phyloP scores from a whole-genome alignment of 2,888 invertebrate species.

The Digitonthophagus gazella region DNA sequence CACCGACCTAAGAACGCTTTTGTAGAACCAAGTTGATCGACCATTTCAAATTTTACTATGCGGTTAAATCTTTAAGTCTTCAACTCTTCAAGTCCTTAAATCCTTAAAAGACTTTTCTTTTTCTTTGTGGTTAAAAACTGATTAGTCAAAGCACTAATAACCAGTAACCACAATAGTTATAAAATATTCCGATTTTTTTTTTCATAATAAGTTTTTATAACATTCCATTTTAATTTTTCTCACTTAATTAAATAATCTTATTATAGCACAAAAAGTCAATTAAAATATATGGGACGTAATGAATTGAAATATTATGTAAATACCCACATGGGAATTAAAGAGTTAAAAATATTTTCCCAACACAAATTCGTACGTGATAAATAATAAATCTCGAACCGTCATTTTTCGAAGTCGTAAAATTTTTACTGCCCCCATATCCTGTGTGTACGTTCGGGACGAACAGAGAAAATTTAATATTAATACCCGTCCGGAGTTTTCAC shows the following conservation, averaged over 20 bases:
- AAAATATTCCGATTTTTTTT: too few species aligned
- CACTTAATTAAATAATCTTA: neutral
- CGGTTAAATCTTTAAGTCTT: too few species aligned
- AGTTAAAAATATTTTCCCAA: neutral
- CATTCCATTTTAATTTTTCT: neutral
- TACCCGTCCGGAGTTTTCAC: neutral
- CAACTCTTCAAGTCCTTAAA: too few species aligned
- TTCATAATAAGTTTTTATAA: too few species aligned
- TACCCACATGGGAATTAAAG: neutral
- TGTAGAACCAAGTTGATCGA: too few species aligned
- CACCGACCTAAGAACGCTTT: neutral
- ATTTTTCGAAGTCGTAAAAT: neutral
- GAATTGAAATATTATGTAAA: neutral
- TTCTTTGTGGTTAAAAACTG: too few species aligned
- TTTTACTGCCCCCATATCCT: too few species aligned
- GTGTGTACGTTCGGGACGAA: too few species aligned
- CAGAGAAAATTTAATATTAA: neutral
- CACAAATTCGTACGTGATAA: neutral
- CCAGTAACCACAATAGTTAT: too few species aligned
- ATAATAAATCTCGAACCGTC: neutral
- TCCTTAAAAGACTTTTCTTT: too few species aligned
- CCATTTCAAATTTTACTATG: too few species aligned
- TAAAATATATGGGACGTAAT: neutral
- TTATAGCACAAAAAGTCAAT: neutral
- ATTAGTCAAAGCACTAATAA: too few species aligned